Conservation (phyloP, 1,140 invertebrate genomes). For the Drosophila nigrodunni region DNA sequence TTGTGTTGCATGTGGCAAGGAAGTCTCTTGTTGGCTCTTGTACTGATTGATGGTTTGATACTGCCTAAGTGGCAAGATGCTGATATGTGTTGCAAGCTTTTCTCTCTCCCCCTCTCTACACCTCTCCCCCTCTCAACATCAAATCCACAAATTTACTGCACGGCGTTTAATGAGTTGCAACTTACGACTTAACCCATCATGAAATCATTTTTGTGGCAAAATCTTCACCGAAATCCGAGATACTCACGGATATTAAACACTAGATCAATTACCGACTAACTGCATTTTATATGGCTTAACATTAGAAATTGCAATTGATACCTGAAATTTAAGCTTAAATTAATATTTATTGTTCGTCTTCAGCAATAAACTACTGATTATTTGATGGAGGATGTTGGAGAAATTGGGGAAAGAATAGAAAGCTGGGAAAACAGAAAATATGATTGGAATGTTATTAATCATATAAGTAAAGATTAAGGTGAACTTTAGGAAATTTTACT, state of each 20-base stretch:
- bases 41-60: conserved; percentile 77
- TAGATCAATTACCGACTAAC: neutral
- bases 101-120: conserved; percentile 32
- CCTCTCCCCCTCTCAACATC: conserved; percentile 14
- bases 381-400: no score
- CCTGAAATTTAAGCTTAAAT: neutral
- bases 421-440: no score
- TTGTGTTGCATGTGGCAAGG: conserved; percentile 58
- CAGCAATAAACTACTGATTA: no score
- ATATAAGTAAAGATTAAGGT: no score
- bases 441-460: no score
- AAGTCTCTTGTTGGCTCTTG: conserved; percentile 70
- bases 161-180: conserved; percentile 41
- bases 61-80: conserved; percentile 61
- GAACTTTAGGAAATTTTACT: no score
- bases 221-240: conserved; percentile 3
- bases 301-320: neutral
- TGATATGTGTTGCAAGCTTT: conserved; percentile 47
- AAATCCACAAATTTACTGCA: conserved; percentile 14
- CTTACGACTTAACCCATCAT: neutral
- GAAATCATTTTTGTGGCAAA: conserved; percentile 13
- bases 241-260: conserved; percentile 3
- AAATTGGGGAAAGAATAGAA: no score
- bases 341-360: neutral
- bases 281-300: neutral